These are phyloP conservation scores for Thereva unica DNA, from an alignment of 2,888 invertebrate genomes.

Conservation along the genomic window DNA sequence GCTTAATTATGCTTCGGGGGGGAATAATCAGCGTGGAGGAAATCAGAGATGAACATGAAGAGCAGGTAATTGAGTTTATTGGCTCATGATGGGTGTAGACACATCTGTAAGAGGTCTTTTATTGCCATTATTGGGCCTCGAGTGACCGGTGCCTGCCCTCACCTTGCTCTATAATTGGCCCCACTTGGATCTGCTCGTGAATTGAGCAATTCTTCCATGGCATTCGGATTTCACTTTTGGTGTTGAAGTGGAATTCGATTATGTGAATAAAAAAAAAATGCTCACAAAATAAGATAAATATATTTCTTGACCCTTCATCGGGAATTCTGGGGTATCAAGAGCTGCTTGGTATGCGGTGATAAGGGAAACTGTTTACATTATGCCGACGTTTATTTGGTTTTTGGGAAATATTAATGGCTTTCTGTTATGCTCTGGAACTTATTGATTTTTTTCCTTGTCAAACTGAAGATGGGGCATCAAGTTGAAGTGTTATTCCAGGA, in stretches of 20 bases:
- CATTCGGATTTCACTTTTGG: slow-evolving; percentile 3
- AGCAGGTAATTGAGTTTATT: slow-evolving; percentile 38
- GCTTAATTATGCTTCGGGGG: slow-evolving; percentile 38
- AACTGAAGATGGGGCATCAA: too few relatives aligned
- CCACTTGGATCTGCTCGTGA: slow-evolving; percentile 1
- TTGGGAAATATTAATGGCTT: too few relatives aligned
- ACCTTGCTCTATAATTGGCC: slow-evolving; percentile 1
- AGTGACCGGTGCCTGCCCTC: neutral
- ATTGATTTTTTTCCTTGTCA: too few relatives aligned
- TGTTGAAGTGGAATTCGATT: slow-evolving; percentile 18
- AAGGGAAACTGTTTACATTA: too few relatives aligned
- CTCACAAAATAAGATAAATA: too few relatives aligned
- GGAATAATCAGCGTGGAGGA: slow-evolving; percentile 21
- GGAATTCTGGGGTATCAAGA: too few relatives aligned
- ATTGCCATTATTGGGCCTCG: neutral
- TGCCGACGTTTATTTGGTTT: too few relatives aligned
- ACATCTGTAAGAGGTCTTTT: slow-evolving; percentile 15
- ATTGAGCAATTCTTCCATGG: slow-evolving; percentile 18
- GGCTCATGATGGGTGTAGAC: slow-evolving; percentile 33
- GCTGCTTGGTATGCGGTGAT: too few relatives aligned
- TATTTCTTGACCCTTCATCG: too few relatives aligned
- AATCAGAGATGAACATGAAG: slow-evolving; percentile 33
- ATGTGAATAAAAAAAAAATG: slow-evolving; percentile 6
- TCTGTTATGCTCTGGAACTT: too few relatives aligned
- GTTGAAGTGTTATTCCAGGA: too few relatives aligned